Percentiles rank a stretch among this genome's conserved stretches.
Evolutionary conservation across 2,888 invertebrate genomes (phyloP).

Genomic region (Caenorhabditis sinica): DNA sequence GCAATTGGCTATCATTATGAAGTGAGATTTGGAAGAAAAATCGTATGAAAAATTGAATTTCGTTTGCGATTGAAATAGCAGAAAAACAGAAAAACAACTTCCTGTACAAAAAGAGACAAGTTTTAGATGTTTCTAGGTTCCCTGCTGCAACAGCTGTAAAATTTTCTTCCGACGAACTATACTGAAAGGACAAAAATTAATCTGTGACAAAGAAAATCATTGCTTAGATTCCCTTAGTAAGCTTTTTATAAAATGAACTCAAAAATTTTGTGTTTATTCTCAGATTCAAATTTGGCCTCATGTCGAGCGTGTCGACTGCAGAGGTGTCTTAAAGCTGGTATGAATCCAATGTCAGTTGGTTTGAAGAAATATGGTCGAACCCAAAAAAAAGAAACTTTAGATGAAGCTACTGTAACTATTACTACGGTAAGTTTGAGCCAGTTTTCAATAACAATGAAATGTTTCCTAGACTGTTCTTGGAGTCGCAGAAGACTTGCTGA

Average conservation of each 20-base stretch:
- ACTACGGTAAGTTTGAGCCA: constrained; percentile 36
- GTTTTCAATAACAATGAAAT: not conserved
- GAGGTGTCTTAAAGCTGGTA: constrained; percentile 47
- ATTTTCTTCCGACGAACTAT: constrained; percentile 63
- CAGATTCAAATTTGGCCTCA: constrained; percentile 29
- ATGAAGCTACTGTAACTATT: not conserved
- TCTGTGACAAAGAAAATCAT: constrained; percentile 21
- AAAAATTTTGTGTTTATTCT: not conserved
- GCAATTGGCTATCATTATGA: constrained; percentile 75
- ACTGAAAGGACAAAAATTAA: constrained; percentile 45
- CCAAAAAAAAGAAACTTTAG: not conserved
- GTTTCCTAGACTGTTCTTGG: not conserved
- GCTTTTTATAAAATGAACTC: no score
- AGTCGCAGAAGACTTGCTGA: constrained; percentile 44
- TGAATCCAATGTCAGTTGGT: constrained; percentile 48
- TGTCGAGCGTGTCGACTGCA: constrained; percentile 62
- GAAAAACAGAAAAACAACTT: no score
- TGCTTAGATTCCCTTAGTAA: constrained; percentile 38
- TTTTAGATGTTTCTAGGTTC: constrained; percentile 45
- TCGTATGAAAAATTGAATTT: not conserved
- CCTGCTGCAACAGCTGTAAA: constrained; percentile 69
- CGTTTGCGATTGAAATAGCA: no score
- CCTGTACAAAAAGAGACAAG: no score
- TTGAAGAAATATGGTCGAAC: not conserved
- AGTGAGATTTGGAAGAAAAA: constrained; percentile 25